phyloP scores from a whole-genome alignment of 2,888 invertebrate species.

The Chironomus tentans region DNA sequence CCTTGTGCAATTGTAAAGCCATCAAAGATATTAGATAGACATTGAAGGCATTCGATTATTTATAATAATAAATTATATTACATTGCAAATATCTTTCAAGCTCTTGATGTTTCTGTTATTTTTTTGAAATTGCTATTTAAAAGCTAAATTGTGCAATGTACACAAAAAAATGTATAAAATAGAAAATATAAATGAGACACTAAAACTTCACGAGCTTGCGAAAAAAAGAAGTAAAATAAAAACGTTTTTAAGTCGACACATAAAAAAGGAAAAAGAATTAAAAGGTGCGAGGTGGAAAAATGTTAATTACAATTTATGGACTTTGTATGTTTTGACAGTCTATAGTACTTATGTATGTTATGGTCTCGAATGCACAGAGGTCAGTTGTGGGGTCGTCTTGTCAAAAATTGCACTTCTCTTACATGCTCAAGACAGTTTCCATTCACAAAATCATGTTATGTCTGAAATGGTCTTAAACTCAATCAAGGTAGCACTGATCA shows the following conservation, averaged over 20 bases:
- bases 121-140: neutral
- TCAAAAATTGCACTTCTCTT: neutral
- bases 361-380: neutral
- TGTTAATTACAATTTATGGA: slow-evolving; percentile 27
- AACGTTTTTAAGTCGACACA: neutral
- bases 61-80: slow-evolving; percentile 19
- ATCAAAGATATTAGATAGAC: slow-evolving; percentile 19
- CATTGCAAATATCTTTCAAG: neutral
- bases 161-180: neutral
- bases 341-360: too few species aligned
- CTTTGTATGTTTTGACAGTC: slow-evolving; percentile 14
- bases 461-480: neutral
- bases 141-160: neutral
- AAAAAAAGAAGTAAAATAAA: neutral
- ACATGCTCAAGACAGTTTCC: neutral
- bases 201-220: neutral
- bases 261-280: neutral
- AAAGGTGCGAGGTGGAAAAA: neutral
- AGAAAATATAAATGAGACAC: neutral
- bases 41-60: slow-evolving; percentile 23
- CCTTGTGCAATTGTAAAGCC: slow-evolving; percentile 13
- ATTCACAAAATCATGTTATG: neutral
- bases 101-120: neutral
- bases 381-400: neutral
- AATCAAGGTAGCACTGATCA: neutral